These are phyloP conservation scores for Standfussiana lucernea DNA, from an alignment of 2,888 invertebrate genomes.

Conservation along the genomic window DNA sequence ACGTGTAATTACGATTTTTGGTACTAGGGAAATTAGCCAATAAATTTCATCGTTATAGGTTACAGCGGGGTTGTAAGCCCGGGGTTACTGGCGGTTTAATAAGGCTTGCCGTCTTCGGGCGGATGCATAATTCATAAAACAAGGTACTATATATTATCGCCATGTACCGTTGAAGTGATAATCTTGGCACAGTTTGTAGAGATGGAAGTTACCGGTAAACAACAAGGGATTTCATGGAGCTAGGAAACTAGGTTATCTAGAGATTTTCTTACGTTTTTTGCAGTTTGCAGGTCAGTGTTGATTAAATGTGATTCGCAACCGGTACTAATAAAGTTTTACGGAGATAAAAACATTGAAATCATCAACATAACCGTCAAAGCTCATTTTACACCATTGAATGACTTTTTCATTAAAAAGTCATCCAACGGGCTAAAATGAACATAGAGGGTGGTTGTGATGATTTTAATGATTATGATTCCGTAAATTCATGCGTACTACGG, in stretches of 20 bases:
- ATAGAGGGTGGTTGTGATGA: no score
- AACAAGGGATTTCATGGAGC: neutral
- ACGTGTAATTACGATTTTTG: constrained; percentile 64
- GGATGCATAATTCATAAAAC: constrained; percentile 68
- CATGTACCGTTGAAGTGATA: constrained; percentile 52
- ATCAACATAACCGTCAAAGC: no score
- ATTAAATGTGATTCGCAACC: no score
- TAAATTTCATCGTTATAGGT: constrained; percentile 67
- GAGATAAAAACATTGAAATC: no score
- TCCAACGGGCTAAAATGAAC: no score
- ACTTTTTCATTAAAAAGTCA: no score
- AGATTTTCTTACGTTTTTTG: no score
- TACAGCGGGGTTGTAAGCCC: constrained; percentile 50
- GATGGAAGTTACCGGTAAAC: constrained; percentile 7
- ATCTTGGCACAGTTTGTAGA: constrained; percentile 35
- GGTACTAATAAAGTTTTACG: no score
- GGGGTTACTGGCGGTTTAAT: constrained; percentile 61
- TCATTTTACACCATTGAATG: no score
- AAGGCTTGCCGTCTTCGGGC: constrained; percentile 48
- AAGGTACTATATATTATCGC: constrained; percentile 54
- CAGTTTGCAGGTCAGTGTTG: no score
- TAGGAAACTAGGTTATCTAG: neutral
- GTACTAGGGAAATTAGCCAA: constrained; percentile 63
- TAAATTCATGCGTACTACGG: no score
- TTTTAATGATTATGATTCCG: no score